Evolutionary conservation across 2,888 invertebrate genomes (phyloP), one percentile per base, ranked within the genome.

Genomic region (Habroteleia sp.): DNA sequence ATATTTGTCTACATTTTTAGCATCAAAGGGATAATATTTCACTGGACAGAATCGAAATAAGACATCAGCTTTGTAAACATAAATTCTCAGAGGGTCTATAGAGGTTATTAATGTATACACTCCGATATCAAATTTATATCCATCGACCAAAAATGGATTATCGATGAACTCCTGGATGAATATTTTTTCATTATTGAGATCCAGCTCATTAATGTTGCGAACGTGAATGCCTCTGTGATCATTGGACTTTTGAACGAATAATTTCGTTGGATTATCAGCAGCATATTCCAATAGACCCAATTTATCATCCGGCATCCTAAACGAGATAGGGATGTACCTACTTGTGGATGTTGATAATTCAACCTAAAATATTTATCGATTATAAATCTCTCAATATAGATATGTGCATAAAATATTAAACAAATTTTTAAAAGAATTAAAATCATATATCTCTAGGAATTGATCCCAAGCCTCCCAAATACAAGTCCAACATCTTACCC

Each of bases 41-140:
- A 92, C 91, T 0, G 96, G 92, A 83, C 98, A 98, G 89, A 97
- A 98, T 76, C 97, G 94, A 84, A 98, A 94, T 3, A 99, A 89
- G 4, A 95, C 93, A 84, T 99, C 98, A 1, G 94, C 96, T 85
- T 94, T 94, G 84, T 96, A 96, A 82, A 94, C 93, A 85, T 98
- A 99, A 0, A 95, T 92, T 77, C 97, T 91, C 13, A 99, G 89
- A 0, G 99, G 99, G 88, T 96, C 92, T 0, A 98, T 91, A 0
- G 97, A 98, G 0, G 97, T 98, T 11, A 99, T 89, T 0, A 95
- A 93, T 0, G 96, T 95, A 86, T 99, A 99, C 63, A 99, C 93
- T 4, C 99, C 98, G 87, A 99, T 95, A 89, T 99, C 99, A 89
- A 99, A 99, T 90, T 97, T 98, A 88, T 96, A 93, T 0, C 96